Base-by-base conservation (phyloP, 2,113 vertebrate species). In the Ailurus styani region DNA sequence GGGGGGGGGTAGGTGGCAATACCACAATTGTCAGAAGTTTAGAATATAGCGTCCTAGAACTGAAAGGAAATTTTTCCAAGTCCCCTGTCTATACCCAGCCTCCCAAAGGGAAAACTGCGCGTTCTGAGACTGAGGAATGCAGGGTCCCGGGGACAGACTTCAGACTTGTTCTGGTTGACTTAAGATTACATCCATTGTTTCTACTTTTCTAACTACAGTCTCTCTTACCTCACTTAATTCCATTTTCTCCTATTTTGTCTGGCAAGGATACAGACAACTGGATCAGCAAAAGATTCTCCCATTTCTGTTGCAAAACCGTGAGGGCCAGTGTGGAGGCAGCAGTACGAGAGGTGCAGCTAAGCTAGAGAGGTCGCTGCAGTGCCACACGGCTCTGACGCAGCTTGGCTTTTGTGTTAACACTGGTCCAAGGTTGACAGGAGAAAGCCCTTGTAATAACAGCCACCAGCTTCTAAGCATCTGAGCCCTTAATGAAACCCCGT, bases 401-500 rank as follows among this genome's bases (percentile, higher is more conserved):
- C 31, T 72, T 23, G 72, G 42, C 40, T 93, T 66, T 92, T 87
- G 45, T 34, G 52, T 81, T 52, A 87, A n/a, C 3, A 23, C 8
- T 57, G 66, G 21, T 52, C 54, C 68, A 52, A 12, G 52, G 83
- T 87, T 83, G n/a, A 79, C 47, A 20, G 47, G 11, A 31, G 50
- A 90, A 73, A 87, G 29, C 84, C 66, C 54, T 60, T 17, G 40
- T 81, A 54, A 70, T 77, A 93, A 79, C 31, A 84, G 60, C 68
- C 85, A 87, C n/a, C 82, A 68, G 42, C 83, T 95, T 54, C 13
- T 90, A 60, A 60, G 70, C 23, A 11, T 57, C 78, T 79, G 0
- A 68, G 29, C 73, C 75, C 95, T 97, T 97, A 97, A 90, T 87
- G 96, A 98, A 97, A 96, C 27, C 47, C 72, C 1, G 37, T 84